Percentiles rank a stretch among this genome's conserved stretches.
Evolutionary conservation across 1,140 invertebrate genomes (phyloP).

Genomic region (Sitobion miscanthi): DNA sequence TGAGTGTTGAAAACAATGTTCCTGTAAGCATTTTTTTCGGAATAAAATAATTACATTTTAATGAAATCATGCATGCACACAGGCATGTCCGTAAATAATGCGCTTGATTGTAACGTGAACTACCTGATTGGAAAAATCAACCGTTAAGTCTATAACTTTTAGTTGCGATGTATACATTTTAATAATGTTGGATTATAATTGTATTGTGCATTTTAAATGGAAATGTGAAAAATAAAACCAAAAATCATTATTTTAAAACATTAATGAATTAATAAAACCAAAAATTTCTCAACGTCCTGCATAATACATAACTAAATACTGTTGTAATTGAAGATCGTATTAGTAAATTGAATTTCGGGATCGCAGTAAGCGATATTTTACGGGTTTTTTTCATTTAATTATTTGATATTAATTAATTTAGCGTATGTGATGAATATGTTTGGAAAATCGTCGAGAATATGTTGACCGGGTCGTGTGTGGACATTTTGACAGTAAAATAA

Average conservation of each 20-base stretch:
- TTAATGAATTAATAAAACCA: neutral
- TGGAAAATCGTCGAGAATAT: neutral
- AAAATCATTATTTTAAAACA: neutral
- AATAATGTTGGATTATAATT: neutral
- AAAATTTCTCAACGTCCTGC: neutral
- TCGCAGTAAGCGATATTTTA: neutral
- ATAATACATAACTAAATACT: neutral
- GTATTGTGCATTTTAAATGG: neutral
- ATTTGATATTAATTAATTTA: neutral
- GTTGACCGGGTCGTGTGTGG: too few species aligned
- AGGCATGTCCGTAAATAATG: neutral
- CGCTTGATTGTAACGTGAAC: neutral
- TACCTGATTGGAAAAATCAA: neutral
- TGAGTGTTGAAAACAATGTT: neutral
- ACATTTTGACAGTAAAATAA: too few species aligned
- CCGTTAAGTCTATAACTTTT: neutral
- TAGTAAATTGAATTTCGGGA: neutral
- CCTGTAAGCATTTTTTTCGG: neutral
- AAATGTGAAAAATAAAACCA: neutral
- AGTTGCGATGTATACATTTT: neutral
- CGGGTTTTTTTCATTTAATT: neutral
- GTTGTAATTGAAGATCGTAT: neutral
- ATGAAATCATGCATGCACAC: neutral
- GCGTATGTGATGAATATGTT: neutral
- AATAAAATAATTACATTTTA: conserved; percentile 28